Evolutionary conservation across 2,113 vertebrate species (phyloP), one percentile per base, ranked within the genome.

Genomic region (Lepisosteus osseus): DNA sequence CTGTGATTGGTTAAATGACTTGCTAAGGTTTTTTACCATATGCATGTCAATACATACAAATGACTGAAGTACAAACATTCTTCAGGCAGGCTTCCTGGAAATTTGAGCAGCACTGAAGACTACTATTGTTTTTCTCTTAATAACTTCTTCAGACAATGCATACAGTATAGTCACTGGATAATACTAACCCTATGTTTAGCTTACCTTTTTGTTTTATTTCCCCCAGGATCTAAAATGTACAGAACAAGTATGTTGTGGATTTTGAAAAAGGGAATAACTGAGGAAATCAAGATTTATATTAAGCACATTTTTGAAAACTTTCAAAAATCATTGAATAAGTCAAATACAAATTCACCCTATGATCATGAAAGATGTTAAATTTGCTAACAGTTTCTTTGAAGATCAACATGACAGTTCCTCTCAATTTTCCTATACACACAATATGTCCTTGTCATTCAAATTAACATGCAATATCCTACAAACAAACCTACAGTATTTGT

Each of bases 301-400:
- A 57, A 29, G 14, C 57, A 59, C 5, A 59, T 59, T 29, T 69
- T 51, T 59, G 63, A 55, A 54, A 70, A 41, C 72, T 29, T 29
- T 29, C 29, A 29, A 29, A 29, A 29, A 45, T 17, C 51, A 44
- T 47, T 14, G 59, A 77, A 17, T 42, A 14, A 8, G n/a, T 64
- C 41, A 57, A 56, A 62, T 65, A 69, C 41, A 7, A 73, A 71
- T 47, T n/a, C 70, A 54, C 71, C 61, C 77, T 72, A 72, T 59
- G 11, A 75, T 63, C 77, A 72, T 71, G 62, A 42, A 55, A 42
- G 54, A 75, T 11, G 7, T 63, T 76, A 69, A 61, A 80, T 72
- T 72, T 72, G 51, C 11, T 55, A 62, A 72, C 57, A 57, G 57
- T 77, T 70, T 61, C 44, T 43, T 63, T 72, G 47, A 74, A 54